phyloP scores from a whole-genome alignment of 2,888 invertebrate genomes.

The Temnothorax ravouxi region DNA sequence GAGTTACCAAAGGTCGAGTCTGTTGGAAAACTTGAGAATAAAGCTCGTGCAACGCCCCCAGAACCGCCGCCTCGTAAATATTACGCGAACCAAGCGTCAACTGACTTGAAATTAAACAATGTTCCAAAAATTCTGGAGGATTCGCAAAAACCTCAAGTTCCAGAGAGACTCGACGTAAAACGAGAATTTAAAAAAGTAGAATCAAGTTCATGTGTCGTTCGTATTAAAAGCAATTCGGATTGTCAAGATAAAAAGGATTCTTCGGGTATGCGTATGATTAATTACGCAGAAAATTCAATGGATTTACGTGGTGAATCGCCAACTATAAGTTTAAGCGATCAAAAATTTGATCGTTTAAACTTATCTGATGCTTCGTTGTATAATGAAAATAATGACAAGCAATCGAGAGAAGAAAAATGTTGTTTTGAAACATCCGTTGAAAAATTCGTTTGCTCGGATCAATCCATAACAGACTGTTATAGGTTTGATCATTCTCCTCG shows the following conservation, averaged over 20 bases:
- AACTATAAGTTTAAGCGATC: slow-evolving; percentile 52
- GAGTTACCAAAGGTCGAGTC: slow-evolving; percentile 71
- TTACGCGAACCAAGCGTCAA: slow-evolving; percentile 79
- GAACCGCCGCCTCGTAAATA: slow-evolving; percentile 87
- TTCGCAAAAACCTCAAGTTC: slow-evolving; percentile 72
- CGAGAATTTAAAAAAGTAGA: slow-evolving; percentile 70
- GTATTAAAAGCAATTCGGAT: slow-evolving; percentile 61
- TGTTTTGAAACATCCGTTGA: slow-evolving; percentile 74
- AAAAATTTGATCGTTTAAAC: slow-evolving; percentile 38
- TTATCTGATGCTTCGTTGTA: slow-evolving; percentile 58
- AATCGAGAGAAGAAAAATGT: slow-evolving; percentile 74
- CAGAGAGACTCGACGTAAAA: slow-evolving; percentile 70
- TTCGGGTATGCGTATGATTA: slow-evolving; percentile 74
- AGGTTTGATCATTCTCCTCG: slow-evolving; percentile 61
- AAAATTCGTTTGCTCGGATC: slow-evolving; percentile 71
- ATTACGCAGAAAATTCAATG: slow-evolving; percentile 79
- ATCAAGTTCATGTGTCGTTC: slow-evolving; percentile 54
- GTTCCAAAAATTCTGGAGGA: slow-evolving; percentile 55
- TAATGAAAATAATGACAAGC: slow-evolving; percentile 72
- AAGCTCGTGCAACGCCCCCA: slow-evolving; percentile 84
- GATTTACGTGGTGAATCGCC: slow-evolving; percentile 78
- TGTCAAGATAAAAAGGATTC: slow-evolving; percentile 71
- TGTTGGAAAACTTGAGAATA: slow-evolving; percentile 85
- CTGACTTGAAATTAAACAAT: slow-evolving; percentile 52
- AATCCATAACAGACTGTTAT: slow-evolving; percentile 54